These are phyloP conservation scores for Lasaia peninsularis DNA, from an alignment of 1,140 invertebrate genomes.

Conservation along the genomic window DNA sequence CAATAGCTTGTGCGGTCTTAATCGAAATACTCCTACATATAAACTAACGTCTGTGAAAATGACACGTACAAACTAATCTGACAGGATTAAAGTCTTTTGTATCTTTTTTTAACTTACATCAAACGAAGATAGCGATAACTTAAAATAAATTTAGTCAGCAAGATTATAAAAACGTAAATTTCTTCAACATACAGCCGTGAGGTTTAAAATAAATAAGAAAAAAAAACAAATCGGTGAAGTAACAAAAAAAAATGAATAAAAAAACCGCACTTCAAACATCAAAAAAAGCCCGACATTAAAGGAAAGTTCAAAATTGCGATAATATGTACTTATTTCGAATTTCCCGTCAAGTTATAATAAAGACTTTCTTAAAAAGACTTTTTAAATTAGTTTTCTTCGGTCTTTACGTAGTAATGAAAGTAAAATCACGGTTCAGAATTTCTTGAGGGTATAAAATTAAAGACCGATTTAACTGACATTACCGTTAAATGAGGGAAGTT, in stretches of 20 bases:
- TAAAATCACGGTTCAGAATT: constrained; percentile 6
- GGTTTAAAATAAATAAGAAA: too few relatives aligned
- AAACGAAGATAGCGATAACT: too few relatives aligned
- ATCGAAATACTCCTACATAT: too few relatives aligned
- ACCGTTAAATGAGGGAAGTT: not conserved
- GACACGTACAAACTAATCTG: too few relatives aligned
- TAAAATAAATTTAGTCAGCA: too few relatives aligned
- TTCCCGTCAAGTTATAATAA: constrained; percentile 13
- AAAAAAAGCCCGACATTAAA: not conserved
- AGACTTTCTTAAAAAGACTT: constrained; percentile 17
- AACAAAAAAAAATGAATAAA: not conserved
- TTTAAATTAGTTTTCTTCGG: constrained; percentile 17
- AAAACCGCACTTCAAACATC: not conserved
- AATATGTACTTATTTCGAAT: constrained; percentile 4
- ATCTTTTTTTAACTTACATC: too few relatives aligned
- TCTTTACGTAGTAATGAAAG: constrained; percentile 12
- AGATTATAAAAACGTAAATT: too few relatives aligned
- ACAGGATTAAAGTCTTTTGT: too few relatives aligned
- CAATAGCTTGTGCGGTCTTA: too few relatives aligned
- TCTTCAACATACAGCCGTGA: too few relatives aligned
- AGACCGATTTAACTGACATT: not conserved
- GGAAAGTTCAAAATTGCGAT: constrained; percentile 4
- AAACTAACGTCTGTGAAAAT: too few relatives aligned
- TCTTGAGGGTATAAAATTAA: not conserved
- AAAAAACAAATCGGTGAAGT: too few relatives aligned